phyloP scores from a whole-genome alignment of 2,888 invertebrate genomes.

The Sesia apiformis region DNA sequence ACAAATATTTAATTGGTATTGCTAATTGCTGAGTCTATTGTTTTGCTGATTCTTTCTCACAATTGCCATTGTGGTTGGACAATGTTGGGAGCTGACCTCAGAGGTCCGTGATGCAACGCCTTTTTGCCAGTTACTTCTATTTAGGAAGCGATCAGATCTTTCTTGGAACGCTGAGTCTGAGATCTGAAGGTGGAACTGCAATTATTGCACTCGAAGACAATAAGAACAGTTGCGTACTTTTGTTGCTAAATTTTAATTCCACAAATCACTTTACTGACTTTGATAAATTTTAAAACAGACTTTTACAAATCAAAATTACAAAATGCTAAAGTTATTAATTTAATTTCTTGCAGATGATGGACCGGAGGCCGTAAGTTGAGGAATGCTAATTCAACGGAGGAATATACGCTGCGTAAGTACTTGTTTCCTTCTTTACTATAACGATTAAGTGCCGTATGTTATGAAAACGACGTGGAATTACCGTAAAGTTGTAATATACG shows the following conservation, averaged over 20 bases:
- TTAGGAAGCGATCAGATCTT: conserved; percentile 17
- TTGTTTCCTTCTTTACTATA: neutral
- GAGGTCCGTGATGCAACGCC: conserved; percentile 46
- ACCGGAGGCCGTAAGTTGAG: conserved; percentile 44
- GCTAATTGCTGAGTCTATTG: conserved; percentile 67
- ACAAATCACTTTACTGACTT: neutral
- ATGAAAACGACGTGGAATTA: too few relatives aligned
- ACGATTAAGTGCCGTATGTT: too few relatives aligned
- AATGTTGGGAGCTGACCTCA: conserved; percentile 71
- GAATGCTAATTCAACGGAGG: conserved; percentile 56
- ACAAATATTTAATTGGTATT: conserved; percentile 63
- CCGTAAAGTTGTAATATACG: too few relatives aligned
- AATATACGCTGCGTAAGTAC: conserved; percentile 54
- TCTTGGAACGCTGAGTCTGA: conserved; percentile 25
- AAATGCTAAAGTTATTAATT: too few relatives aligned
- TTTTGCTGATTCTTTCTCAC: conserved; percentile 56
- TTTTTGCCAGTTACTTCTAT: conserved; percentile 28
- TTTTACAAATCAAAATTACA: neutral
- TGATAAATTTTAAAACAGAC: neutral
- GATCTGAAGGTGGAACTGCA: conserved; percentile 5
- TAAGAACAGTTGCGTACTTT: neutral
- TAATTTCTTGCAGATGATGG: conserved; percentile 51
- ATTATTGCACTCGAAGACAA: neutral
- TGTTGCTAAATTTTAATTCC: neutral
- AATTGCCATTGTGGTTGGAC: conserved; percentile 67